These are phyloP conservation scores for Parasteatoda tepidariorum DNA, from an alignment of 1,140 invertebrate genomes.

Conservation along the genomic window DNA sequence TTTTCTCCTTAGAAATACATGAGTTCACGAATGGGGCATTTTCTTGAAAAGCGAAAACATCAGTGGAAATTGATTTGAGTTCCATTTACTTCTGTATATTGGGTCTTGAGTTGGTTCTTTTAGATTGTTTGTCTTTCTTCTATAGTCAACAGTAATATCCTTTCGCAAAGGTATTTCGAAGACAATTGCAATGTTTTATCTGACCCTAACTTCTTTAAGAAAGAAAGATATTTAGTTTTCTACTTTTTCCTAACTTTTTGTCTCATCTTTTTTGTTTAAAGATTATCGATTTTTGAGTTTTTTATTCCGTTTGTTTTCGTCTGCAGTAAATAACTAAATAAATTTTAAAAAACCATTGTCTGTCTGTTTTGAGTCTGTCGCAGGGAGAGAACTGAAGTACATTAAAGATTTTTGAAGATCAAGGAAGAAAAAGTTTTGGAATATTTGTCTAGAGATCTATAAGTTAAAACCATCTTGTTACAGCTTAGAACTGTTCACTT, in stretches of 20 bases:
- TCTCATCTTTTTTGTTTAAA: constrained; percentile 43
- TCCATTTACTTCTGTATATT: constrained; percentile 61
- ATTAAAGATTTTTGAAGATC: too few relatives aligned
- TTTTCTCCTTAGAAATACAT: constrained; percentile 36
- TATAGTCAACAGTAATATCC: constrained; percentile 59
- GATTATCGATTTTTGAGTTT: constrained; percentile 36
- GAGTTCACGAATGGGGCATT: constrained; percentile 37
- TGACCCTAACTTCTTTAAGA: constrained; percentile 54
- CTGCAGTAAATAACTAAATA: background rate
- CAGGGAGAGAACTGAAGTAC: too few relatives aligned
- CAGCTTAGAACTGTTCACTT: too few relatives aligned
- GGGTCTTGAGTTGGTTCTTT: constrained; percentile 38
- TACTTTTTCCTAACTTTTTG: constrained; percentile 1
- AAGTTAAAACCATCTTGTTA: too few relatives aligned
- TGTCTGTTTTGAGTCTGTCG: background rate
- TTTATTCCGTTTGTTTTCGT: background rate
- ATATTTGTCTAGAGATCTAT: too few relatives aligned
- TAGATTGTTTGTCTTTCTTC: constrained; percentile 57
- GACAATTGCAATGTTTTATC: constrained; percentile 59
- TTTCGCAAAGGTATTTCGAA: constrained; percentile 53
- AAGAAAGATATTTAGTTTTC: constrained; percentile 26
- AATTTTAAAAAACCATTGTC: background rate
- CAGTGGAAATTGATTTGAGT: constrained; percentile 59
- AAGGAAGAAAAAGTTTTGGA: too few relatives aligned
- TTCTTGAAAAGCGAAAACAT: constrained; percentile 47